Conservation (phyloP, 2,797 vertebrate species). For the Hemitrygon akajei region DNA sequence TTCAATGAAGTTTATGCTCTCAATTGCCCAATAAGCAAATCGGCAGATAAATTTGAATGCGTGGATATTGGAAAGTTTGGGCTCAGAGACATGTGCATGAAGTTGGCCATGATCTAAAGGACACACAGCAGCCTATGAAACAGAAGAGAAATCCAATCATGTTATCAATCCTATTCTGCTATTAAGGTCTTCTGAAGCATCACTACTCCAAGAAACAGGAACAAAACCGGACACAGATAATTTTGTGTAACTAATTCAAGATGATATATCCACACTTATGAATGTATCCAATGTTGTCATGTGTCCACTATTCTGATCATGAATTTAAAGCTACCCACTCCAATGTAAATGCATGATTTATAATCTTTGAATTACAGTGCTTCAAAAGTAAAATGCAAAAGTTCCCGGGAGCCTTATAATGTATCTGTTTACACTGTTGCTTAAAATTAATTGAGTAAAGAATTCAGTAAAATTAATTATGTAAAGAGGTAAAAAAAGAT, state of each 20-base stretch:
- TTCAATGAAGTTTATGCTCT: not conserved
- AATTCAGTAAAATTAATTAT: slow-evolving; percentile 26
- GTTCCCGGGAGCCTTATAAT: not conserved
- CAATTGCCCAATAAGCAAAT: not conserved
- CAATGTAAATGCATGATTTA: slow-evolving; percentile 21
- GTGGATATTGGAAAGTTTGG: not conserved
- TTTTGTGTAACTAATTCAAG: not conserved
- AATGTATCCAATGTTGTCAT: not conserved
- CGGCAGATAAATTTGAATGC: not conserved
- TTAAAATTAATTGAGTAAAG: slow-evolving; percentile 27
- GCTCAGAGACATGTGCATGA: not conserved
- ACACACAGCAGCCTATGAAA: not conserved
- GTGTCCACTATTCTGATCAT: not conserved
- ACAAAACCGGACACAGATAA: not conserved
- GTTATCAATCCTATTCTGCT: not conserved
- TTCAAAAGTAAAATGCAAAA: not conserved
- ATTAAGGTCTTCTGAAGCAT: not conserved
- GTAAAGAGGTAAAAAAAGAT: slow-evolving; percentile 15
- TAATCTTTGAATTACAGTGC: not conserved
- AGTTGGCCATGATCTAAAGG: not conserved
- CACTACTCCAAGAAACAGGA: not conserved
- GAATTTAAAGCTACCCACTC: not conserved
- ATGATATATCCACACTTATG: no score
- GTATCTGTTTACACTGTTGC: not conserved
- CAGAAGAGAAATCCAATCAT: not conserved